Evolutionary conservation across 2,888 invertebrate species (phyloP).

Genomic region (Philhelius pedissequus): DNA sequence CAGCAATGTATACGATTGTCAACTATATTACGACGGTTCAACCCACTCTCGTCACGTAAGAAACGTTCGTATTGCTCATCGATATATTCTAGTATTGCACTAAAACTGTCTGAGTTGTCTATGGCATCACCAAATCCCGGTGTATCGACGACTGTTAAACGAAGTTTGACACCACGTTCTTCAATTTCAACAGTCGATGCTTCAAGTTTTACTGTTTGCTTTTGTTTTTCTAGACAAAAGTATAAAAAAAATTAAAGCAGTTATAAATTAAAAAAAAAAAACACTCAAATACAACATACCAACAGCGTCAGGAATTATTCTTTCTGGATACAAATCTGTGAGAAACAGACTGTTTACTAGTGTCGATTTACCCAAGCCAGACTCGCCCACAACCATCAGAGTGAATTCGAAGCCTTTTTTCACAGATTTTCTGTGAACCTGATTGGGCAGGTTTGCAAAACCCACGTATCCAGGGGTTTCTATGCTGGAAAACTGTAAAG

Average conservation of each 20-base stretch:
- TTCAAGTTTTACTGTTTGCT: constrained; percentile 95
- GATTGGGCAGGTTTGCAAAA: constrained; percentile 94
- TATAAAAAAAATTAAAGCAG: constrained; percentile 44
- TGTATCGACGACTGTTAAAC: constrained; percentile 96
- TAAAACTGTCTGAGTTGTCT: constrained; percentile 95
- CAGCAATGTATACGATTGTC: constrained; percentile 99
- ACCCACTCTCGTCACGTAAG: constrained; percentile 94
- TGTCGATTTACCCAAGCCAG: constrained; percentile 96
- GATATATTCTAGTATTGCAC: constrained; percentile 95
- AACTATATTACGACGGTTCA: constrained; percentile 96
- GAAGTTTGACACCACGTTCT: constrained; percentile 94
- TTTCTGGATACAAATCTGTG: constrained; percentile 96
- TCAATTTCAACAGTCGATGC: constrained; percentile 99
- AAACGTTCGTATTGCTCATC: constrained; percentile 98
- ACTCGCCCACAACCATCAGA: constrained; percentile 96
- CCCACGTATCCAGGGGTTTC: constrained; percentile 91
- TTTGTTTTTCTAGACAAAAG: constrained; percentile 86
- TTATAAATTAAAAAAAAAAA: not conserved
- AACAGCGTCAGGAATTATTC: constrained; percentile 91
- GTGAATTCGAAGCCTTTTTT: constrained; percentile 99
- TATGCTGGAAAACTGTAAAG: constrained; percentile 87
- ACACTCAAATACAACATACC: constrained; percentile 81
- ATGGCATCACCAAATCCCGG: constrained; percentile 98
- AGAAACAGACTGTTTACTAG: constrained; percentile 96
- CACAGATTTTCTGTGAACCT: constrained; percentile 97